phyloP scores from a whole-genome alignment of 2,113 vertebrate species.

The Lepisosteus oculatus region DNA sequence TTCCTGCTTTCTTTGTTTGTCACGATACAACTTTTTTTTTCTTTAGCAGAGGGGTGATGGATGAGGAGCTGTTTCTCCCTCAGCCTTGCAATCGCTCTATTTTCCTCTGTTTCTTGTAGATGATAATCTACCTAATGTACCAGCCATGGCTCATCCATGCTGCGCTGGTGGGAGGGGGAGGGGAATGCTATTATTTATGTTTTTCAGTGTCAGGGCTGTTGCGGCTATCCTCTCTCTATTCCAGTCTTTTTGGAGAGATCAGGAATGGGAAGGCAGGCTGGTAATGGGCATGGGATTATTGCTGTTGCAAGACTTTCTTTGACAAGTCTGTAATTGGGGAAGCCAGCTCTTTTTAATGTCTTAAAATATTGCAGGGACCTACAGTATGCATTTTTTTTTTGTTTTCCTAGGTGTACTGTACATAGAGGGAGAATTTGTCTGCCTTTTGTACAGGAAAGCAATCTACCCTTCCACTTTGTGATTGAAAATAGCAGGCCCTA shows the following conservation, averaged over 20 bases:
- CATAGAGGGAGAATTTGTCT: no score
- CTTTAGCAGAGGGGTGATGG: neutral
- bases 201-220: conserved; percentile 1
- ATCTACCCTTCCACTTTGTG: no score
- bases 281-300: conserved; percentile 3
- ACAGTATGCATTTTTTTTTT: neutral
- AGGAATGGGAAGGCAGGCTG: neutral
- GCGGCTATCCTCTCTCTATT: neutral
- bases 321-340: neutral
- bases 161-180: neutral
- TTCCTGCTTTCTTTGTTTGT: neutral
- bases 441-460: no score
- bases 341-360: neutral
- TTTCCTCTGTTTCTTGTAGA: conserved; percentile 19
- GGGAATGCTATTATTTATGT: conserved; percentile 14
- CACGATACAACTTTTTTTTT: neutral
- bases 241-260: conserved; percentile 2
- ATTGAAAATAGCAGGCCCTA: no score
- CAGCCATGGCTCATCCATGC: conserved; percentile 18
- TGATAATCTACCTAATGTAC: conserved; percentile 37
- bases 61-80: conserved; percentile 2
- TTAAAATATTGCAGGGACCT: no score
- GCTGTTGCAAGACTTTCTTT: neutral
- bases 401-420: neutral
- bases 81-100: neutral